Percentiles rank a stretch among this genome's conserved stretches.
Evolutionary conservation across 2,113 vertebrate species (phyloP).

Genomic region (Nipponia nippon): DNA sequence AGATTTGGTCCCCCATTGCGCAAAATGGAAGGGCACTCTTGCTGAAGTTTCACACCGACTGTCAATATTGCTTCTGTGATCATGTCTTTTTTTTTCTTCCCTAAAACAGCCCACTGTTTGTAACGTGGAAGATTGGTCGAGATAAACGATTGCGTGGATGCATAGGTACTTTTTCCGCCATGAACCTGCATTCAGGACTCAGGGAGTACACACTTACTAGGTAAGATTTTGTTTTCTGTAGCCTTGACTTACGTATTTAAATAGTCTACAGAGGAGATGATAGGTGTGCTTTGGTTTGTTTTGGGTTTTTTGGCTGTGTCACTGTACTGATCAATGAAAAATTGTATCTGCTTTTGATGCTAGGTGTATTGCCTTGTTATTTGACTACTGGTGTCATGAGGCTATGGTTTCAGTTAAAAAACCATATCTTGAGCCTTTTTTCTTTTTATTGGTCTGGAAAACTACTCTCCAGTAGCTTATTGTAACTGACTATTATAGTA

Average conservation of each 20-base stretch:
- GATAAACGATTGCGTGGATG: constrained; percentile 99
- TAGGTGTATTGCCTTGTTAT: constrained; percentile 3
- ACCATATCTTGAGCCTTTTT: background rate
- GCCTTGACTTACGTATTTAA: constrained; percentile 1
- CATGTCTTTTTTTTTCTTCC: constrained; percentile 63
- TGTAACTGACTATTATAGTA: background rate
- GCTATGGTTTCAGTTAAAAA: background rate
- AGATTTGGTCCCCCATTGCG: background rate
- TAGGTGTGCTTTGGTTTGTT: constrained; percentile 7
- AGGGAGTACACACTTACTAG: constrained; percentile 99
- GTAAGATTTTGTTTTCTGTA: constrained; percentile 77
- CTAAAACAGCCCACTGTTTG: constrained; percentile 92
- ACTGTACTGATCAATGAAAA: background rate
- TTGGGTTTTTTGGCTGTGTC: background rate
- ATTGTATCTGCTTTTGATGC: constrained; percentile 1
- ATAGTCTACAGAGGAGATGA: background rate
- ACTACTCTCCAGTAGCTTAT: background rate
- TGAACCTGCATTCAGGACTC: constrained; percentile 99
- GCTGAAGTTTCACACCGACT: background rate
- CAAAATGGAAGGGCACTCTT: background rate
- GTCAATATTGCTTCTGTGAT: constrained; percentile 6
- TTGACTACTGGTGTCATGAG: background rate
- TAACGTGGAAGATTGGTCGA: constrained; percentile 99
- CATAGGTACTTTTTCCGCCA: constrained; percentile 99
- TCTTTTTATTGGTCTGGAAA: background rate